Conservation (phyloP, 1,140 invertebrate species). For the Hyposmocoma kahamanoa region DNA sequence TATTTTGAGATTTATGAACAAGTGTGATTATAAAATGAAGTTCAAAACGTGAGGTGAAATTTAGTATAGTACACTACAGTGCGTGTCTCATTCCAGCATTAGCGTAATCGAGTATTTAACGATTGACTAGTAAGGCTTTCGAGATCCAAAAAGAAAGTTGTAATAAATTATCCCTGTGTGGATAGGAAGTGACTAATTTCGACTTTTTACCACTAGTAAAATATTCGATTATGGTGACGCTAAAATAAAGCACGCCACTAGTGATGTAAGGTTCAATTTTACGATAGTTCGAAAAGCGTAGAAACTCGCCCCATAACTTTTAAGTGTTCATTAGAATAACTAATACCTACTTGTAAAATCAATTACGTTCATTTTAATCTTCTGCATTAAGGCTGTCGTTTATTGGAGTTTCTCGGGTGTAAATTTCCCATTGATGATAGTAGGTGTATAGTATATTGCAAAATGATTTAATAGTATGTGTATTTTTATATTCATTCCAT, state of each 20-base stretch:
- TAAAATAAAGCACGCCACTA: too few relatives aligned
- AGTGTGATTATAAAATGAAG: constrained; percentile 56
- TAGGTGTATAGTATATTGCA: constrained; percentile 61
- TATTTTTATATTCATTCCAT: constrained; percentile 73
- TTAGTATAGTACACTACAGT: constrained; percentile 48
- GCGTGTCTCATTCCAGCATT: too few relatives aligned
- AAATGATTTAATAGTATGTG: constrained; percentile 72
- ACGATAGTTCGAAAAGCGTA: constrained; percentile 42
- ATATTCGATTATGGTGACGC: too few relatives aligned
- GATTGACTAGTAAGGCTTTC: too few relatives aligned
- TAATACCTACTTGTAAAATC: constrained; percentile 55
- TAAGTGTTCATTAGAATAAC: constrained; percentile 71
- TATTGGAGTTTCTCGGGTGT: constrained; percentile 54
- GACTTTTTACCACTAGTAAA: too few relatives aligned
- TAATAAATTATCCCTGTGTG: too few relatives aligned
- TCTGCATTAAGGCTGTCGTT: constrained; percentile 56
- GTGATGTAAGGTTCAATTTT: constrained; percentile 56
- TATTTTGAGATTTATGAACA: constrained; percentile 26
- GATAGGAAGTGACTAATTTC: too few relatives aligned
- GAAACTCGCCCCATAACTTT: constrained; percentile 51
- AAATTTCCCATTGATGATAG: constrained; percentile 50
- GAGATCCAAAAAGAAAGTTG: too few relatives aligned
- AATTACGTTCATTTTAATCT: constrained; percentile 56
- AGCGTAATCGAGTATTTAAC: too few relatives aligned
- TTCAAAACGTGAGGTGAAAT: constrained; percentile 48